Evolutionary conservation across 1,140 invertebrate species (phyloP), one percentile per base, ranked within the genome.

Genomic region (Teleopsis dalmanni): DNA sequence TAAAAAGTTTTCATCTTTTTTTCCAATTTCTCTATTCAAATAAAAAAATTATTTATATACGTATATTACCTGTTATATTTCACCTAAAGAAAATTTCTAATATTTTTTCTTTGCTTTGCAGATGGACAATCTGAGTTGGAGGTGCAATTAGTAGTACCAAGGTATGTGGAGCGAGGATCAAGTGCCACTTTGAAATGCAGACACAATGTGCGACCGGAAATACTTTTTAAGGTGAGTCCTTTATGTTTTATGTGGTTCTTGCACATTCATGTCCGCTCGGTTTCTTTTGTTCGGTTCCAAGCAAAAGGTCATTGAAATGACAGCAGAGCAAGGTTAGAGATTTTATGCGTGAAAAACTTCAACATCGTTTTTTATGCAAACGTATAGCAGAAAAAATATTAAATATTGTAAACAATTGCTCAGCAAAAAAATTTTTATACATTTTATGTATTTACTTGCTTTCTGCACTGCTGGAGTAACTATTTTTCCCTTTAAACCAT

Each of bases 201-300:
- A 27, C 80, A 83, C 71, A 81, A 81, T 62, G 80, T 82, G 29
- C 72, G 73, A 35, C 73, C 75, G 14, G 76, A 80, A 56, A 75
- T 81, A 36, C 73, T 83, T 7, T 79, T 81, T 66, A 82, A 82
- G 62, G 81, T 83, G 53, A 63, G 56, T 36, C 21, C 37, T 40
- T 4, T 21, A 31, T 16, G 13, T 4, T 35, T 47, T 37, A 11
- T 19, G 19, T 18, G 10, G 27, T 13, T 8, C 27, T 13, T 29
- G 27, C 13, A 29, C 27, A n/a, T n/a, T n/a, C n/a, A n/a, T n/a
- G n/a, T n/a, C n/a, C n/a, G n/a, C n/a, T n/a, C n/a, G n/a, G n/a
- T n/a, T n/a, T n/a, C n/a, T n/a, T n/a, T n/a, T n/a, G n/a, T n/a
- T n/a, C n/a, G n/a, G n/a, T n/a, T n/a, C n/a, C n/a, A n/a, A n/a